These are phyloP conservation scores for Trogon melanurus DNA, from an alignment of 2,113 vertebrate genomes.

Conservation along the genomic window DNA sequence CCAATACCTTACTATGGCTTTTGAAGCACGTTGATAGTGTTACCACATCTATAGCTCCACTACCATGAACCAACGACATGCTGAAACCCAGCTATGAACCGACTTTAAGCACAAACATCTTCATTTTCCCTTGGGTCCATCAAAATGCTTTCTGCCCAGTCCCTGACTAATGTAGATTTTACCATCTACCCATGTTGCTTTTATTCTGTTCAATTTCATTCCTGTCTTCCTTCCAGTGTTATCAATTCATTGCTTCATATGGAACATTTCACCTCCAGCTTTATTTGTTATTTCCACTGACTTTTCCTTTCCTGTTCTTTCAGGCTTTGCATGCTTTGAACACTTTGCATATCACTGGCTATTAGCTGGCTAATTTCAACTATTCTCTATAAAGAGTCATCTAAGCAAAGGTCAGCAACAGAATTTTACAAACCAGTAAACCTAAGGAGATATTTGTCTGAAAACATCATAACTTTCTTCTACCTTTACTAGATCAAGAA, in stretches of 20 bases:
- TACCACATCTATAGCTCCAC: not conserved
- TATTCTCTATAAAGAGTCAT: not conserved
- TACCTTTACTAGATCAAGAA: not conserved
- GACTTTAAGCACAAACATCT: not conserved
- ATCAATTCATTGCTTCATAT: not conserved
- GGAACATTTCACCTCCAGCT: not conserved
- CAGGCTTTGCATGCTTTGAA: not conserved
- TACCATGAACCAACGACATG: not conserved
- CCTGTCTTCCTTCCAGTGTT: not conserved
- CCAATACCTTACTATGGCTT: not conserved
- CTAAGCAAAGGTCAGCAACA: not conserved
- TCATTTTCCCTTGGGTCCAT: not conserved
- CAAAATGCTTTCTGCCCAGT: not conserved
- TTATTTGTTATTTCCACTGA: not conserved
- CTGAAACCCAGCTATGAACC: not conserved
- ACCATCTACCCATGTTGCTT: not conserved
- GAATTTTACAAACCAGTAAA: not conserved
- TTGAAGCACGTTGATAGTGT: not conserved
- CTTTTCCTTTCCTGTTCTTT: not conserved
- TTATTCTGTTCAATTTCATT: not conserved
- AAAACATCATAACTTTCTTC: not conserved
- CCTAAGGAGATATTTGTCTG: not conserved
- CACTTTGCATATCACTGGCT: not conserved
- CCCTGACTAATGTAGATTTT: not conserved
- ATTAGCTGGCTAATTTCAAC: not conserved